phyloP scores from a whole-genome alignment of 2,888 invertebrate species.

The Polydrusus cervinus region DNA sequence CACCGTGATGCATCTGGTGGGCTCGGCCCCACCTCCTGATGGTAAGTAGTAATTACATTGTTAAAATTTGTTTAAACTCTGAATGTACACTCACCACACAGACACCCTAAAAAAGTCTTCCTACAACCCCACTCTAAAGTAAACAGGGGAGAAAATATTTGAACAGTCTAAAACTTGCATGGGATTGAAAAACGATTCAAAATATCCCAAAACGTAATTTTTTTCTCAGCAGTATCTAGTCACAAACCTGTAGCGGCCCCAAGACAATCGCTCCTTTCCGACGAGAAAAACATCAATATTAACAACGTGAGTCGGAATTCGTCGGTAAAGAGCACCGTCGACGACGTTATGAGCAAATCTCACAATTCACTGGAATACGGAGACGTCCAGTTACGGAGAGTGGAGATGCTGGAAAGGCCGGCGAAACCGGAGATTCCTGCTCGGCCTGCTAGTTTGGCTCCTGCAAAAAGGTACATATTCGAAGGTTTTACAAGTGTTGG shows the following conservation, averaged over 20 bases:
- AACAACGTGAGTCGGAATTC: constrained; percentile 48
- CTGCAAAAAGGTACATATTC: constrained; percentile 45
- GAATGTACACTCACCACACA: no score
- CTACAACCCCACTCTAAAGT: no score
- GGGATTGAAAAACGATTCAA: no score
- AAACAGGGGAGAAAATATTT: no score
- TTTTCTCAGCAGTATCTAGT: constrained; percentile 34
- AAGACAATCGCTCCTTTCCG: constrained; percentile 40
- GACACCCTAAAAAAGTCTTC: no score
- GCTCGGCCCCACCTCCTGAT: constrained; percentile 34
- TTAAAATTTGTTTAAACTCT: no score
- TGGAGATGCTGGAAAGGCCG: constrained; percentile 69
- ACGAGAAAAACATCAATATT: not conserved
- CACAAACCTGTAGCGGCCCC: constrained; percentile 75
- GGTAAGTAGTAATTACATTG: constrained; percentile 8
- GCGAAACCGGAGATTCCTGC: constrained; percentile 88
- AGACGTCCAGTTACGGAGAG: constrained; percentile 74
- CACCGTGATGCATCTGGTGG: constrained; percentile 59
- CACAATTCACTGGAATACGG: constrained; percentile 52
- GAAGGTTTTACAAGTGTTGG: not conserved
- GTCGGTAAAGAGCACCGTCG: constrained; percentile 45
- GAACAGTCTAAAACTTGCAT: no score
- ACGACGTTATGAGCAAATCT: constrained; percentile 49
- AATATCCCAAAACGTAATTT: not conserved
- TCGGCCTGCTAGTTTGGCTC: constrained; percentile 80